These are phyloP conservation scores for Aphaenogaster floridana DNA, from an alignment of 1,140 invertebrate species.

Conservation along the genomic window DNA sequence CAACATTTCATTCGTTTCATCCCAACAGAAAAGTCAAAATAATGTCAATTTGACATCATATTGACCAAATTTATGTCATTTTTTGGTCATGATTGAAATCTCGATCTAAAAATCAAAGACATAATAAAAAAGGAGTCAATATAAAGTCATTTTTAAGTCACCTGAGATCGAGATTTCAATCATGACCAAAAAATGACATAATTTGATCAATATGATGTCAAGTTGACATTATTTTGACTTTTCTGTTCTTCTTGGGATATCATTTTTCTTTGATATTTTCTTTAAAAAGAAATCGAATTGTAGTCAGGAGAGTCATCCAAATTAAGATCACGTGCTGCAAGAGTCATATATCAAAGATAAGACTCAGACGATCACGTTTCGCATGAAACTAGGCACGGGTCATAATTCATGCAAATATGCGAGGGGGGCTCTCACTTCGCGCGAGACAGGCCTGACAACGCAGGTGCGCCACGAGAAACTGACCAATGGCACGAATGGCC, in stretches of 20 bases:
- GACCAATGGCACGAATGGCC: conserved; percentile 67
- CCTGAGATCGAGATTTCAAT: too few relatives aligned
- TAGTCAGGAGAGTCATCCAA: neutral
- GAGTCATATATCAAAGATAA: neutral
- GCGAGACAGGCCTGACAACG: conserved; percentile 14
- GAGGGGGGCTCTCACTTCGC: neutral
- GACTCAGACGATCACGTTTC: neutral
- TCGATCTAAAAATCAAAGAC: too few relatives aligned
- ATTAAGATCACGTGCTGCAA: neutral
- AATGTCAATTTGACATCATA: too few relatives aligned
- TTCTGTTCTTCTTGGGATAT: neutral
- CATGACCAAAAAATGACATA: too few relatives aligned
- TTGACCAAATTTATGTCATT: too few relatives aligned
- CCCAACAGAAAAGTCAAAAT: too few relatives aligned
- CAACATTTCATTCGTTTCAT: neutral
- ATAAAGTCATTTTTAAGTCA: too few relatives aligned
- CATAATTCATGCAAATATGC: neutral
- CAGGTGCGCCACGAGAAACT: conserved; percentile 67
- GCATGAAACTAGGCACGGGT: neutral
- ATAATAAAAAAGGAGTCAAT: too few relatives aligned
- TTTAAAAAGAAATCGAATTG: neutral
- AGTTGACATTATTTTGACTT: too few relatives aligned
- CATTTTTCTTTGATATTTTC: neutral
- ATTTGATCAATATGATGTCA: too few relatives aligned
- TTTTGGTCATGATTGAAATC: too few relatives aligned